Base-by-base conservation (phyloP, 2,113 vertebrate genomes). In the Tychaedon coryphoeus region DNA sequence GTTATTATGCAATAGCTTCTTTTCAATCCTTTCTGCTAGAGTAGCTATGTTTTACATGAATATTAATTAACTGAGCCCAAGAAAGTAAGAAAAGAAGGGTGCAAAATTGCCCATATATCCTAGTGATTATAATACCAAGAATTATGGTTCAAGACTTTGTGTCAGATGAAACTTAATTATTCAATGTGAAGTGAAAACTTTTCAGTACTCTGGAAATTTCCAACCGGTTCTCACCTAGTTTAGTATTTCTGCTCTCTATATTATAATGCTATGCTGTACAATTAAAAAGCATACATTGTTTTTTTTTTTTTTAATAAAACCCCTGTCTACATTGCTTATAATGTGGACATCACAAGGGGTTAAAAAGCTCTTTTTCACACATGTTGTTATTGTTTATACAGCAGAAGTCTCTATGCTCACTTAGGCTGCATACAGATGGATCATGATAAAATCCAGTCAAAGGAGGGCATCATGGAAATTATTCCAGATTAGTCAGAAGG, bases 171-270 rank as follows among this genome's bases (percentile, higher is more conserved):
- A 61, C 18, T 86, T 51, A 74, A 45, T 38, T 85, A 71, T 74
- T 64, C 48, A 34, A 61, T 23, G 6, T 28, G 23, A 82, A 86
- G 36, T 53, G 9, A 82, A 88, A 95, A 82, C 24, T 51, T 90
- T 72, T 92, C 62, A 61, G 7, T 72, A 20, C 7, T 79, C 48
- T 47, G 36, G 40, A 86, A 90, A 92, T 91, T 93, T 95, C 72
- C 56, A 86, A 31, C 10, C 9, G 58, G 16, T 70, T 88, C 16
- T 51, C 10, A 43, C 57, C 79, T 62, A 70, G 26, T 61, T 69
- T 60, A 56, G 9, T 54, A 17, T 73, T 92, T 69, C 38, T 79
- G 14, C 14, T 76, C 28, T 53, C 16, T 38, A 2, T 34, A 61
- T 19, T 42, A 1, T 54, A 76, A 57, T 2, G 19, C 9, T 29